These are phyloP conservation scores for Phyllotis vaccarum DNA, from an alignment of 2,797 vertebrate genomes.

Conservation along the genomic window DNA sequence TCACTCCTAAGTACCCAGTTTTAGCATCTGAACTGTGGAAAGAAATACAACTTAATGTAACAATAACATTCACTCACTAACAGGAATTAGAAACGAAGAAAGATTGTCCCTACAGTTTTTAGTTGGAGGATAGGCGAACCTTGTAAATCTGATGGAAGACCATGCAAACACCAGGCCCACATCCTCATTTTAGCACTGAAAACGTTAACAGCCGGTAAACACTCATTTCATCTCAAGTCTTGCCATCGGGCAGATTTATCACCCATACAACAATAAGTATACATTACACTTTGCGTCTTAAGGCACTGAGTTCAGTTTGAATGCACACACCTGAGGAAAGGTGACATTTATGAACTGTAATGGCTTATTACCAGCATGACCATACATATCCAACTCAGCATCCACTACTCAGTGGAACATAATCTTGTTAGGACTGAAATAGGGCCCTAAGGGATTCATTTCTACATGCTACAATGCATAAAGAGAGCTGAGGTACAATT, in stretches of 20 bases:
- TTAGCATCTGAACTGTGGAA: neutral
- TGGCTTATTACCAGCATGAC: neutral
- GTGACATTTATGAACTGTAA: constrained; percentile 46
- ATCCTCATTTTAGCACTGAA: neutral
- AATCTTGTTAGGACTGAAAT: constrained; percentile 27
- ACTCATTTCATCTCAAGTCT: neutral
- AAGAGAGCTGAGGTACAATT: neutral
- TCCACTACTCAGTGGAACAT: neutral
- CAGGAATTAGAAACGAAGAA: neutral
- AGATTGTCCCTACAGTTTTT: neutral
- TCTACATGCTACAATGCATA: neutral
- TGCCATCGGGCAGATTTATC: constrained; percentile 6
- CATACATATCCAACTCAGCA: neutral
- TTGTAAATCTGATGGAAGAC: neutral
- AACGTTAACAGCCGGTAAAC: neutral
- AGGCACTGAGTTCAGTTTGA: neutral
- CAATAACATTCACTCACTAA: neutral
- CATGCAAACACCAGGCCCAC: neutral
- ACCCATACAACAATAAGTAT: neutral
- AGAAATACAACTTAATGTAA: neutral
- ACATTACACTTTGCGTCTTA: neutral
- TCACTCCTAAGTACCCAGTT: neutral
- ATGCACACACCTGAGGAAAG: constrained; percentile 35
- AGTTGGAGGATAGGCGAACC: neutral
- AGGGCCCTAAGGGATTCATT: neutral